Evolutionary conservation across 2,888 invertebrate species (phyloP).

Genomic region (Tinea semifulvella): DNA sequence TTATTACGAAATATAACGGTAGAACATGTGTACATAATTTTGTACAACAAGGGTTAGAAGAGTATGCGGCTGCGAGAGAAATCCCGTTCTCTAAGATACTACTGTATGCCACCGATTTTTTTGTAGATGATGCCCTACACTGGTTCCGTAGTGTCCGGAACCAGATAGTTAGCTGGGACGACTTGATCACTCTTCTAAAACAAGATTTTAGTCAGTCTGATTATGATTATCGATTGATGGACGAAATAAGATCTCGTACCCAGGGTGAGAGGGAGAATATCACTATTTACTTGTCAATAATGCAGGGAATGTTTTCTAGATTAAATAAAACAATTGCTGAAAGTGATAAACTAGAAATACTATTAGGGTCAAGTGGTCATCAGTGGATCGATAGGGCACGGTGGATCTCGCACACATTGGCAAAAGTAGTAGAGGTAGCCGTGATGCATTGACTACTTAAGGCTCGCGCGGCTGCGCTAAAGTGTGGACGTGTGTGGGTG

Average conservation of each 20-base stretch:
- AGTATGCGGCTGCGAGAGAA: neutral
- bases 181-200: neutral
- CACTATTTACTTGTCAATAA: conserved; percentile 19
- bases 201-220: neutral
- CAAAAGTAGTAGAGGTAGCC: too few species aligned
- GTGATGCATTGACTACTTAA: too few species aligned
- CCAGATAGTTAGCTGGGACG: neutral
- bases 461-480: too few species aligned
- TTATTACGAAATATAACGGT: neutral
- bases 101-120: neutral
- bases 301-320: conserved; percentile 18
- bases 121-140: too few species aligned
- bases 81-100: too few species aligned
- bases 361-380: too few species aligned
- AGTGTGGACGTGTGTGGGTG: too few species aligned
- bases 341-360: conserved; percentile 11
- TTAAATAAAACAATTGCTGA: neutral
- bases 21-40: neutral
- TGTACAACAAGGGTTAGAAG: neutral
- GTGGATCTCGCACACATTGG: too few species aligned
- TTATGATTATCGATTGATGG: conserved; percentile 14
- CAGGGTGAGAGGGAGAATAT: too few species aligned
- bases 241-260: conserved; percentile 20
- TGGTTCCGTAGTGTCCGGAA: neutral
- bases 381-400: too few species aligned